A percentile compares a stretch with the other conserved stretches of the same genome.
phyloP scores from a whole-genome alignment of 1,140 invertebrate genomes.

The Drosophila micromelanica region DNA sequence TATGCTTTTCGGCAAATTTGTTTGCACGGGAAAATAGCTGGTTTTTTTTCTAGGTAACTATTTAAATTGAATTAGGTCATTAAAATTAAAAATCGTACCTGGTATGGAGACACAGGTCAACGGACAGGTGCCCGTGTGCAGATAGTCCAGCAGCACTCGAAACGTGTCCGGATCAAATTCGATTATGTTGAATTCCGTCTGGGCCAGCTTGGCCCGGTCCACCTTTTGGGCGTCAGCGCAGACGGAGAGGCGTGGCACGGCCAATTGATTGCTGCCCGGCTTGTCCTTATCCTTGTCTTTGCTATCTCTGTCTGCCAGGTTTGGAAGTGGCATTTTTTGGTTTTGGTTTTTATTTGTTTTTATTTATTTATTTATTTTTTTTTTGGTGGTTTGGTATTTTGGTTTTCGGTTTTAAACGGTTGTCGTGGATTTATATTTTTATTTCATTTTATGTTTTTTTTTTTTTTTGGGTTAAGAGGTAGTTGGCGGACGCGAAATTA shows the following conservation, averaged over 20 bases:
- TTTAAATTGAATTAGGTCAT: too few relatives aligned
- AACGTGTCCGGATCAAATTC: slow-evolving; percentile 98
- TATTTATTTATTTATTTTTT: neutral
- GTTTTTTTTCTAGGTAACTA: too few relatives aligned
- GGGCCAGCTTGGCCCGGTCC: slow-evolving; percentile 94
- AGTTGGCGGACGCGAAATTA: slow-evolving; percentile 25
- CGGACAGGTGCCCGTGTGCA: slow-evolving; percentile 96
- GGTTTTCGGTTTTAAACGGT: slow-evolving; percentile 41
- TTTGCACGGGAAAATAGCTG: too few relatives aligned
- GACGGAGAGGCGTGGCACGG: slow-evolving; percentile 94
- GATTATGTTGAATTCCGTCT: slow-evolving; percentile 97
- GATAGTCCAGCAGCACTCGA: slow-evolving; percentile 94
- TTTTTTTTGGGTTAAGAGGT: slow-evolving; percentile 15
- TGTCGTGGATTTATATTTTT: slow-evolving; percentile 27
- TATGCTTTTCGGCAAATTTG: too few relatives aligned
- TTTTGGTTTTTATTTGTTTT: slow-evolving; percentile 16
- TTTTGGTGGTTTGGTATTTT: slow-evolving; percentile 27
- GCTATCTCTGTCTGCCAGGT: slow-evolving; percentile 88
- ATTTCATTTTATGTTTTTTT: neutral
- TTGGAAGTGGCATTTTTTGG: slow-evolving; percentile 31
- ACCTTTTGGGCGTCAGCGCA: slow-evolving; percentile 97
- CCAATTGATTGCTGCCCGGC: slow-evolving; percentile 88
- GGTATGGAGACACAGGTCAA: slow-evolving; percentile 96
- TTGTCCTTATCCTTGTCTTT: slow-evolving; percentile 94
- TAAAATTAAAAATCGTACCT: slow-evolving; percentile 73